phyloP scores from a whole-genome alignment of 2,797 vertebrate genomes.

The Psittacula echo region DNA sequence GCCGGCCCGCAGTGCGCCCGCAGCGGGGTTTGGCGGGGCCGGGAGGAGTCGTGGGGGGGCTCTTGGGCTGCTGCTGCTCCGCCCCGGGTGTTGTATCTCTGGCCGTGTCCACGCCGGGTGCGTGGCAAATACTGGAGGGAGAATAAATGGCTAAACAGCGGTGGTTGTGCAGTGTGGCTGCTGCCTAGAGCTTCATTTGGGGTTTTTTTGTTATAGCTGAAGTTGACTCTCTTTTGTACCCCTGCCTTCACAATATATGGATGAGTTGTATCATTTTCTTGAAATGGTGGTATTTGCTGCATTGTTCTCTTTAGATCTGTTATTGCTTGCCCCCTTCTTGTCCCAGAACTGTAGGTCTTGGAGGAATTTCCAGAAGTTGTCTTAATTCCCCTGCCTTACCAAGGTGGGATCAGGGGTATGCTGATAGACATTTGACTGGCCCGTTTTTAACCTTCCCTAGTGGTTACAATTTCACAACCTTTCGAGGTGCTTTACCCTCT shows the following conservation, averaged over 20 bases:
- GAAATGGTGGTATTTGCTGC: too few relatives aligned
- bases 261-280: background rate
- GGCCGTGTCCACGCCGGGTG: background rate
- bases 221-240: background rate
- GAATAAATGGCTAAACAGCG: rapidly evolving
- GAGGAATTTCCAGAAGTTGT: background rate
- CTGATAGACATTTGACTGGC: background rate
- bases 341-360: background rate
- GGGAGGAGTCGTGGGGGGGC: background rate
- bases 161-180: background rate
- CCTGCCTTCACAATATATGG: rapidly evolving
- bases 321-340: background rate
- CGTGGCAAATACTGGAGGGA: rapidly evolving
- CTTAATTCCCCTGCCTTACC: background rate
- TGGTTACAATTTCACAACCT: background rate
- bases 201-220: background rate
- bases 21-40: background rate
- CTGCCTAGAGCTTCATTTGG: background rate
- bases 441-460: background rate
- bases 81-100: background rate
- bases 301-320: background rate
- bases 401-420: background rate
- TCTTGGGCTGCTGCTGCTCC: background rate
- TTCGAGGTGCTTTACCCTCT: background rate
- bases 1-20: background rate